phyloP scores from a whole-genome alignment of 2,797 vertebrate genomes.

The Pogonophryne albipinna region DNA sequence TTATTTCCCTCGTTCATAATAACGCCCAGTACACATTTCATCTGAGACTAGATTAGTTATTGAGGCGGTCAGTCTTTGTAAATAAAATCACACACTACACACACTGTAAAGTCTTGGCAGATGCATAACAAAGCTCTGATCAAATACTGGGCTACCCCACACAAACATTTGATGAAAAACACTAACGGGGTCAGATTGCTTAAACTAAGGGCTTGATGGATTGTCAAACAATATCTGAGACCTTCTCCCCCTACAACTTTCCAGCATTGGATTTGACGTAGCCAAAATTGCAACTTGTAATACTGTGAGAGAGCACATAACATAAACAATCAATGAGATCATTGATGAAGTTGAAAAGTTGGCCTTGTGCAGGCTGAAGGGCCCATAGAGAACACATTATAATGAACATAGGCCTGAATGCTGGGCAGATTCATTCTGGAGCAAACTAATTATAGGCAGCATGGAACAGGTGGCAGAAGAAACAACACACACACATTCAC shows the following conservation, averaged over 20 bases:
- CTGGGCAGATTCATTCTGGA: slow-evolving; percentile 26
- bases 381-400: background rate
- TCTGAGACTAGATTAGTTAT: no score
- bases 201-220: background rate
- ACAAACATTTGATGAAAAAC: background rate
- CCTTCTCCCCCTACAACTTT: background rate
- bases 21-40: no score
- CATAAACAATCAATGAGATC: background rate
- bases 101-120: background rate
- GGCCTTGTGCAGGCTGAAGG: background rate
- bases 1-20: no score
- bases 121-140: background rate
- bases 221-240: background rate
- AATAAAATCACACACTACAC: background rate
- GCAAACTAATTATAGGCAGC: slow-evolving; percentile 66
- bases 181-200: background rate
- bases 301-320: background rate
- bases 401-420: slow-evolving; percentile 1
- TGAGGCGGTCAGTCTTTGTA: background rate
- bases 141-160: background rate
- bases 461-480: slow-evolving; percentile 63
- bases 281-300: no score
- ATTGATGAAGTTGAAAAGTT: background rate
- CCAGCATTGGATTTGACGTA: no score
- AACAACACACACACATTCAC: slow-evolving; percentile 30